Evolutionary conservation across 2,888 invertebrate species (phyloP), one percentile per base, ranked within the genome.

Genomic region (Spodoptera picta): DNA sequence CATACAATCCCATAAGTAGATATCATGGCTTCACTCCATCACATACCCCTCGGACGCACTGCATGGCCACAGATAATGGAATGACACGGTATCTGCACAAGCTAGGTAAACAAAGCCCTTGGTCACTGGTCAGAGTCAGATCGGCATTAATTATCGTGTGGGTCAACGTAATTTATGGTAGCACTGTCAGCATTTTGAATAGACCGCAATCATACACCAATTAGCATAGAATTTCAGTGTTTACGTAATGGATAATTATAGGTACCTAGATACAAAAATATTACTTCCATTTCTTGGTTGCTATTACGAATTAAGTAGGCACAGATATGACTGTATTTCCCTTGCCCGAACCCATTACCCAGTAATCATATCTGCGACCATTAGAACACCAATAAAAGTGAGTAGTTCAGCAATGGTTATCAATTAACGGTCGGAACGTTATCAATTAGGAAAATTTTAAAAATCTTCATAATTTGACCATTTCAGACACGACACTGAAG

Each of bases 41-140:
- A 68, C 9, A 9, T 36, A 36, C 36, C 75, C 71, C 75, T 74
- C 65, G 79, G 80, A 78, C 65, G 71, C 82, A 80, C 65, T 45
- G 65, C 60, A 50, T 78, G 73, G 64, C n/a, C 64, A 59, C 77
- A 74, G 69, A 86, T 84, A 86, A 85, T 73, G 65, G 67, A 79
- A 71, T 76, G 80, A 71, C 61, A 81, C 81, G 82, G 56, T 53
- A 62, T 65, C 50, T 73, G 81, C 72, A 51, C 80, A 79, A 77
- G 75, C 58, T 72, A 36, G 7, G 67, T 69, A 68, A 75, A 73
- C 82, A 77, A 81, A 79, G 75, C 71, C 65, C 72, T 46, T 53
- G 75, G 71, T 69, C 73, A 76, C 70, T 45, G 36, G 50, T 48
- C 72, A 70, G 59, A 64, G 56, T 24, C 45, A 50, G 23, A 60